Conservation (phyloP, 2,797 vertebrate genomes). For the Gobionotothen gibberifrons region DNA sequence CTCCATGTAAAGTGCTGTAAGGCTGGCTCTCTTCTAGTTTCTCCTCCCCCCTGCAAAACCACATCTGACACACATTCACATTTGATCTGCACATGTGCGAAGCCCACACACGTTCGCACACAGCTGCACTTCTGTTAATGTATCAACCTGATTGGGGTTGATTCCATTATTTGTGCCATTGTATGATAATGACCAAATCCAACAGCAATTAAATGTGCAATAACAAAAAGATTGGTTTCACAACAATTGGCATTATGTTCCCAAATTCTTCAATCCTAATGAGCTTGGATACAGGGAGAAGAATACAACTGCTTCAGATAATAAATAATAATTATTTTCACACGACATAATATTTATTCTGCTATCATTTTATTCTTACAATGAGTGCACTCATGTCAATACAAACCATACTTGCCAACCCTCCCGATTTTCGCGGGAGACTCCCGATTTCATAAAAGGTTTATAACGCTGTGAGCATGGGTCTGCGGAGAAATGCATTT, state of each 20-base stretch:
- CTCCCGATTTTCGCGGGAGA: too few species aligned
- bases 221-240: neutral
- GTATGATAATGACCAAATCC: slow-evolving; percentile 8
- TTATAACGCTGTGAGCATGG: too few species aligned
- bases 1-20: slow-evolving; percentile 35
- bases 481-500: too few species aligned
- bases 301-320: neutral
- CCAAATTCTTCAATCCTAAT: neutral
- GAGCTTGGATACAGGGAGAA: neutral
- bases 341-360: neutral
- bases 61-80: slow-evolving; percentile 21
- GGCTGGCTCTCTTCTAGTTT: slow-evolving; percentile 23
- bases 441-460: too few species aligned
- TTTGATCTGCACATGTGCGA: neutral
- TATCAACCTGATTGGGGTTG: slow-evolving; percentile 11
- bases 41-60: slow-evolving; percentile 40
- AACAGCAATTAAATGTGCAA: neutral
- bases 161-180: slow-evolving; percentile 10
- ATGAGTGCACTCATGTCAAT: neutral
- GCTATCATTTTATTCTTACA: neutral
- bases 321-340: neutral
- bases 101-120: neutral
- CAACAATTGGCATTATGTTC: neutral
- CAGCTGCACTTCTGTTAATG: neutral
- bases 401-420: too few species aligned